Evolutionary conservation across 1,140 invertebrate genomes (phyloP).

Genomic region (Adelges cooleyi): DNA sequence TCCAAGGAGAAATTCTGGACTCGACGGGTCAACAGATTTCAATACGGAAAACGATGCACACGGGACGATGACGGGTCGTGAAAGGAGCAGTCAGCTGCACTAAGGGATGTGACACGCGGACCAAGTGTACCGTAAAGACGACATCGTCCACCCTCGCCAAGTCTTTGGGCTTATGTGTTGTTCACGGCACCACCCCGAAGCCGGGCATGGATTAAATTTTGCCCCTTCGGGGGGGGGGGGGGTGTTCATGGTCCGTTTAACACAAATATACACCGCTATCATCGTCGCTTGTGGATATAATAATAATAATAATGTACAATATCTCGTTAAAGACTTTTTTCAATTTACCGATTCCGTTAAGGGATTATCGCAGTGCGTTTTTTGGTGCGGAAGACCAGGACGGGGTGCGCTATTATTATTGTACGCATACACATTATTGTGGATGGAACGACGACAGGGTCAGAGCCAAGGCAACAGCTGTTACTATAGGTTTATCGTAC

Average conservation of each 20-base stretch:
- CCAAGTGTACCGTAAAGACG: not conserved
- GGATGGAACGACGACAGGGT: too few relatives aligned
- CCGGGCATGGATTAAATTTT: not conserved
- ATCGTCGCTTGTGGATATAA: too few relatives aligned
- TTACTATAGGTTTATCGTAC: too few relatives aligned
- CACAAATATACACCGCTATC: not conserved
- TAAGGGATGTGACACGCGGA: not conserved
- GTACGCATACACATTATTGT: too few relatives aligned
- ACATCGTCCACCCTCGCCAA: not conserved
- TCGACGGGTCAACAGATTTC: too few relatives aligned
- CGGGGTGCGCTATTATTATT: too few relatives aligned
- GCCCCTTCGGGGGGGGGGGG: not conserved
- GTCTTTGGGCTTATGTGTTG: too few relatives aligned
- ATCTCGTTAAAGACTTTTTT: slow-evolving; percentile 21
- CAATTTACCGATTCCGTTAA: not conserved
- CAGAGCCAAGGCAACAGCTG: too few relatives aligned
- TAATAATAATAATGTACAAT: not conserved
- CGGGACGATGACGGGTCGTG: too few relatives aligned
- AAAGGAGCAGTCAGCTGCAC: not conserved
- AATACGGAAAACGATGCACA: too few relatives aligned
- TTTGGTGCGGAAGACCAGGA: not conserved
- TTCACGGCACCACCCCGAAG: too few relatives aligned
- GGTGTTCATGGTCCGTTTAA: slow-evolving; percentile 18
- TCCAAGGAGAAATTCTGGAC: too few relatives aligned
- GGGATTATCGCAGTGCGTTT: not conserved